A percentile compares a stretch with the other conserved stretches of the same genome.
These are phyloP conservation scores for Liasis olivaceus DNA, from an alignment of 2,797 vertebrate species.

Conservation along the genomic window DNA sequence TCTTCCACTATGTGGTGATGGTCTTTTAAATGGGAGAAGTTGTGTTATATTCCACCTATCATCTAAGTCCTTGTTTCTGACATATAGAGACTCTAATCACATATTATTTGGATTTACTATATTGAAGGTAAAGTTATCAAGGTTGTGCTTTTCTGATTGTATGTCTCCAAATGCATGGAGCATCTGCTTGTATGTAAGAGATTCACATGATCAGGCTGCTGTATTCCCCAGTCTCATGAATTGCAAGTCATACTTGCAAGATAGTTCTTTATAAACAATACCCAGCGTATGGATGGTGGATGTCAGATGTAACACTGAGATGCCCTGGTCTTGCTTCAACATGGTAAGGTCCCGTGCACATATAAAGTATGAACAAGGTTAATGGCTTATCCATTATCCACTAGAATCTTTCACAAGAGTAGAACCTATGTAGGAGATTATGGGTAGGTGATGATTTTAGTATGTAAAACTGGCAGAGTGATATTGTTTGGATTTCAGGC, in stretches of 20 bases:
- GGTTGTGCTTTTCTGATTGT: background rate
- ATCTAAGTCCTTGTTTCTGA: background rate
- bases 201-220: background rate
- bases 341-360: background rate
- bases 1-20: background rate
- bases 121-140: background rate
- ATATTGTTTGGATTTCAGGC: conserved; percentile 69
- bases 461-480: conserved; percentile 21
- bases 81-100: background rate
- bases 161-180: background rate
- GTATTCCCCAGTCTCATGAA: background rate
- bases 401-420: background rate
- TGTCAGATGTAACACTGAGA: background rate
- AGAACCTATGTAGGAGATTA: background rate
- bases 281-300: background rate
- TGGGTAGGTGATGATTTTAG: background rate
- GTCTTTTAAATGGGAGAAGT: background rate
- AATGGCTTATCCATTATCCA: background rate
- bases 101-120: background rate
- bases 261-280: background rate
- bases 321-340: background rate
- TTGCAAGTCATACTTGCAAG: background rate
- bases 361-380: background rate
- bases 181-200: background rate
- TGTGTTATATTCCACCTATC: background rate